Percentiles rank a stretch among this genome's conserved stretches.
Evolutionary conservation across 92 coral and sea anemone genomes (phyloP).

Genomic region (Palythoa grandis): DNA sequence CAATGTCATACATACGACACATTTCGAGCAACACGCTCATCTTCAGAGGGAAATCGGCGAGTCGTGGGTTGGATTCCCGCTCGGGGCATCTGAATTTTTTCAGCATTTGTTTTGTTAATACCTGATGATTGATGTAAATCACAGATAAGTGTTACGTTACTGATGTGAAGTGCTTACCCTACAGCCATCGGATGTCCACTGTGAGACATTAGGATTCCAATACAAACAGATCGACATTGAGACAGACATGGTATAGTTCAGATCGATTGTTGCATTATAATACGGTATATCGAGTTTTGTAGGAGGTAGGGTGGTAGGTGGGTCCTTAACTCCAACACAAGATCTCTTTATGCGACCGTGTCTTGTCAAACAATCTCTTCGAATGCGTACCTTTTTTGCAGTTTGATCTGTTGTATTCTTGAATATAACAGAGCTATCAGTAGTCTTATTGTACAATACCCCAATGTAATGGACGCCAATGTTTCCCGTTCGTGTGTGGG

Average conservation of each 20-base stretch:
- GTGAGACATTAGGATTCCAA: slow-evolving; percentile 63
- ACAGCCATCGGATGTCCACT: slow-evolving; percentile 85
- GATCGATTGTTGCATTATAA: slow-evolving; percentile 70
- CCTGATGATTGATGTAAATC: no score
- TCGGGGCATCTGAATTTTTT: no score
- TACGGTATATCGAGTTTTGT: slow-evolving; percentile 43
- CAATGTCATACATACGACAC: no score
- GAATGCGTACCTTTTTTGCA: slow-evolving; percentile 45
- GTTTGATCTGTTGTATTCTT: neutral
- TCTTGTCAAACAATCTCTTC: slow-evolving; percentile 63
- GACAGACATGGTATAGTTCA: slow-evolving; percentile 76
- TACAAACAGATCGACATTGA: slow-evolving; percentile 79
- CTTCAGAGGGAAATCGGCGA: no score
- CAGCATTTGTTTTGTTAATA: no score
- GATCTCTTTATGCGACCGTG: slow-evolving; percentile 77
- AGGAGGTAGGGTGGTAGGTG: slow-evolving; percentile 81
- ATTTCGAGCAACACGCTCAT: no score
- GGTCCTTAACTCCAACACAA: slow-evolving; percentile 88
- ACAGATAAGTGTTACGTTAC: no score
- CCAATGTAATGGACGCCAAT: slow-evolving; percentile 76
- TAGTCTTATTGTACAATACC: slow-evolving; percentile 33
- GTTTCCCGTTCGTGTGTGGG: slow-evolving; percentile 68
- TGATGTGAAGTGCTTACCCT: slow-evolving; percentile 49
- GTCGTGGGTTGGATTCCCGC: no score
- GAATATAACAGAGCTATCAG: neutral